These are phyloP conservation scores for Platysteira castanea DNA, from an alignment of 2,113 vertebrate species.

Conservation along the genomic window DNA sequence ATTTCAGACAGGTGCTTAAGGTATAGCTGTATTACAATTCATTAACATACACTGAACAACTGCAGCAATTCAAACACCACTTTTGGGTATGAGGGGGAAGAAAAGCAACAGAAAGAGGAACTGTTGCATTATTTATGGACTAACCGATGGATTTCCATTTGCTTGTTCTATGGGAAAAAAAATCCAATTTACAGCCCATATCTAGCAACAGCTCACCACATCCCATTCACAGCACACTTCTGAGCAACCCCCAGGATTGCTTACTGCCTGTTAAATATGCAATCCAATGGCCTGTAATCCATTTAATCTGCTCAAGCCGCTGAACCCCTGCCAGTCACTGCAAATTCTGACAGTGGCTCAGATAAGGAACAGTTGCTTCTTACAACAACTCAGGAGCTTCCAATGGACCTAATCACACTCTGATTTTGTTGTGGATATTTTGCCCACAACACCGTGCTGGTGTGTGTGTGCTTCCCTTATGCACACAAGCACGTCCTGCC, in stretches of 20 bases:
- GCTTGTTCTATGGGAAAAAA: not conserved
- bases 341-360: not conserved
- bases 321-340: not conserved
- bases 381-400: not conserved
- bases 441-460: not conserved
- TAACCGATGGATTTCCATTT: not conserved
- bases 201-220: not conserved
- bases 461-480: not conserved
- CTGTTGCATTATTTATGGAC: not conserved
- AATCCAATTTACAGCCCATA: not conserved
- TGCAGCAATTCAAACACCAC: not conserved
- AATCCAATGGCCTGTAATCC: not conserved
- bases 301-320: not conserved
- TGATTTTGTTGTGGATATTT: not conserved
- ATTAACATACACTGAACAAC: not conserved
- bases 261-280: not conserved
- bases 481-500: not conserved
- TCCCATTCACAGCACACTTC: not conserved
- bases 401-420: not conserved
- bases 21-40: not conserved
- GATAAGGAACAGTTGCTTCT: not conserved
- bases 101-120: not conserved
- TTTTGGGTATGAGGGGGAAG: not conserved
- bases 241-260: not conserved
- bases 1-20: not conserved